Conservation (phyloP, 2,113 vertebrate genomes). For the Labeo rohita region DNA sequence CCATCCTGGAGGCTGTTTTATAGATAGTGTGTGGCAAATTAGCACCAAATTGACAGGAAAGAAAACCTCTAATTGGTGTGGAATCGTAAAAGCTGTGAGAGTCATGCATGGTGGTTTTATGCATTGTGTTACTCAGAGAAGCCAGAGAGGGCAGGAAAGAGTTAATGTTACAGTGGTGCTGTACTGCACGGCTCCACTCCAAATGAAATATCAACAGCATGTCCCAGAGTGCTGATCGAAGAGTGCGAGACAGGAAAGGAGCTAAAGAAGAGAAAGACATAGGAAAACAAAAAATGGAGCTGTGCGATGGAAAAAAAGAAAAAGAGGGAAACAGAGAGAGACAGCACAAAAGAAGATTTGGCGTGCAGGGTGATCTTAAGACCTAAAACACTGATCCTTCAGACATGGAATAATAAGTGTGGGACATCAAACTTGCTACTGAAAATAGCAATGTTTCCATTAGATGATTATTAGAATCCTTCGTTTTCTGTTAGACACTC, state of each 20-base stretch:
- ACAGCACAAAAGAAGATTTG: slow-evolving; percentile 44
- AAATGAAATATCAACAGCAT: slow-evolving; percentile 73
- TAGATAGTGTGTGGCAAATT: slow-evolving; percentile 43
- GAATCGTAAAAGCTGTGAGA: slow-evolving; percentile 8
- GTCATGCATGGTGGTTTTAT: neutral
- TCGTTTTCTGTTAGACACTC: neutral
- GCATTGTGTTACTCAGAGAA: slow-evolving; percentile 23
- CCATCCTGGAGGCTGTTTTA: slow-evolving; percentile 26
- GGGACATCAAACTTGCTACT: neutral
- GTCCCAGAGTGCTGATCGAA: slow-evolving; percentile 61
- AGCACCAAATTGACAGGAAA: slow-evolving; percentile 51
- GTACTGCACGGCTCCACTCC: slow-evolving; percentile 48
- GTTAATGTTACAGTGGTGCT: slow-evolving; percentile 64
- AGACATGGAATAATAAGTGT: neutral
- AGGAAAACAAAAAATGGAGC: slow-evolving; percentile 57
- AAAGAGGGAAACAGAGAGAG: slow-evolving; percentile 46
- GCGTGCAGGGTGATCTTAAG: neutral
- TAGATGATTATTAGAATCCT: neutral
- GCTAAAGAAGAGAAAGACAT: slow-evolving; percentile 9
- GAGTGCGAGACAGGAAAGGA: slow-evolving; percentile 42
- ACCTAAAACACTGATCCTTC: neutral
- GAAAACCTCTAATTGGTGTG: slow-evolving; percentile 8
- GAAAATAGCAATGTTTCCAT: neutral
- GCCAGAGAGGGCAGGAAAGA: slow-evolving; percentile 51
- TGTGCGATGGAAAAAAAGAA: slow-evolving; percentile 28